A percentile compares a stretch with the other conserved stretches of the same genome.
Conservation (phyloP, 2,113 vertebrate genomes). For the Peromyscus maniculatus region DNA sequence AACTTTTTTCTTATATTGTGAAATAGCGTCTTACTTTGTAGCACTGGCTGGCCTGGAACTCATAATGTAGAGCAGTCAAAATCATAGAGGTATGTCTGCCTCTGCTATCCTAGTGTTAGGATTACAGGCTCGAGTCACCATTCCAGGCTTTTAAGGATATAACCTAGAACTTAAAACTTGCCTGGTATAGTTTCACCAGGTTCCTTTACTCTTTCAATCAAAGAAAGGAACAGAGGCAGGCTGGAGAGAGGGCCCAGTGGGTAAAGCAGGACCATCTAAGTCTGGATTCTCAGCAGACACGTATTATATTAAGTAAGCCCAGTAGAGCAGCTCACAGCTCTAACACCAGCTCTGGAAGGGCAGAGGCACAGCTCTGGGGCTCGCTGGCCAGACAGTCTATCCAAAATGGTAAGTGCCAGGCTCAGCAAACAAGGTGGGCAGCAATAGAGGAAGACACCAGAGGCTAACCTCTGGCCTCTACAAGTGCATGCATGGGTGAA, state of each 20-base stretch:
- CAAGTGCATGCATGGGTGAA: not conserved
- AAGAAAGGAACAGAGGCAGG: not conserved
- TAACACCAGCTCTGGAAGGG: not conserved
- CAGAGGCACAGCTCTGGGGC: not conserved
- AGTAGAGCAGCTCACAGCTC: not conserved
- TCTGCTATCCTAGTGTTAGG: not conserved
- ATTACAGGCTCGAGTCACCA: not conserved
- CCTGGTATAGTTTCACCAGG: not conserved
- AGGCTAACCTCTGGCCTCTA: not conserved
- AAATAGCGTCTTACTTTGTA: not conserved
- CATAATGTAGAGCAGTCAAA: not conserved
- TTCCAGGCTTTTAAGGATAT: not conserved
- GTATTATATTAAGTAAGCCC: no score
- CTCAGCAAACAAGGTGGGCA: no score
- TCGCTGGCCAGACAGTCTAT: not conserved
- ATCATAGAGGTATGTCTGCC: not conserved
- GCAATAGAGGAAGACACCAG: not conserved
- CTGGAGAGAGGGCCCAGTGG: not conserved
- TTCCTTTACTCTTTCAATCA: constrained; percentile 1
- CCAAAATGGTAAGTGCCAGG: not conserved
- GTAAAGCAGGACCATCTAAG: not conserved
- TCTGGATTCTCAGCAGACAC: not conserved
- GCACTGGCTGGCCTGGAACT: not conserved
- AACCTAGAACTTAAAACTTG: not conserved
- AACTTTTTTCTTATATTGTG: not conserved